These are phyloP conservation scores for Drosophila jambulina DNA, from an alignment of 1,140 invertebrate species.

Conservation along the genomic window DNA sequence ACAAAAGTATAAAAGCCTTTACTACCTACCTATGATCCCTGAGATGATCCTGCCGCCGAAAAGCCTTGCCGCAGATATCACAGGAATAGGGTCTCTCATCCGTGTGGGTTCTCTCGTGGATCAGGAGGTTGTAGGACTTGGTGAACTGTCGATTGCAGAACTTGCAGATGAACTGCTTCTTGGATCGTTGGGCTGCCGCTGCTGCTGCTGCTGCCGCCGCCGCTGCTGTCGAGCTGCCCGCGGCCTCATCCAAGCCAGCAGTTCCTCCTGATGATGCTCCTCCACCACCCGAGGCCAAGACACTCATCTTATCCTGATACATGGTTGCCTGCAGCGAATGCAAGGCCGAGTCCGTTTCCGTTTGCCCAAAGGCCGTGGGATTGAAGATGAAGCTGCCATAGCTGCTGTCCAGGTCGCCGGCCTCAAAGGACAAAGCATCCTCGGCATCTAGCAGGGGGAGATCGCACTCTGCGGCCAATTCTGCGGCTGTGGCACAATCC, in stretches of 20 bases:
- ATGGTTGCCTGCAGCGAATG: constrained; percentile 75
- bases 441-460: constrained; percentile 66
- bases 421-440: constrained; percentile 76
- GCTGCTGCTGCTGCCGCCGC: constrained; percentile 76
- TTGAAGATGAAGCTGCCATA: constrained; percentile 77
- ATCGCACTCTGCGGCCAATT: constrained; percentile 72
- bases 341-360: constrained; percentile 60
- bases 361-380: constrained; percentile 47
- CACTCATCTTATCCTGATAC: constrained; percentile 82
- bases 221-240: constrained; percentile 86
- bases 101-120: constrained; percentile 99
- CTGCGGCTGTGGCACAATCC: constrained; percentile 72
- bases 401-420: constrained; percentile 76
- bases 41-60: constrained; percentile 97
- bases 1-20: too few relatives aligned
- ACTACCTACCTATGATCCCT: constrained; percentile 94
- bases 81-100: constrained; percentile 99
- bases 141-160: constrained; percentile 99
- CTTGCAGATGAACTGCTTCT: constrained; percentile 99
- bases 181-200: constrained; percentile 88
- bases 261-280: not conserved
- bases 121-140: constrained; percentile 98
- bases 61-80: constrained; percentile 99
- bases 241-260: constrained; percentile 85
- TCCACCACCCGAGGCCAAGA: constrained; percentile 40